Evolutionary conservation across 2,888 invertebrate genomes (phyloP).

Genomic region (Cephus runcator): DNA sequence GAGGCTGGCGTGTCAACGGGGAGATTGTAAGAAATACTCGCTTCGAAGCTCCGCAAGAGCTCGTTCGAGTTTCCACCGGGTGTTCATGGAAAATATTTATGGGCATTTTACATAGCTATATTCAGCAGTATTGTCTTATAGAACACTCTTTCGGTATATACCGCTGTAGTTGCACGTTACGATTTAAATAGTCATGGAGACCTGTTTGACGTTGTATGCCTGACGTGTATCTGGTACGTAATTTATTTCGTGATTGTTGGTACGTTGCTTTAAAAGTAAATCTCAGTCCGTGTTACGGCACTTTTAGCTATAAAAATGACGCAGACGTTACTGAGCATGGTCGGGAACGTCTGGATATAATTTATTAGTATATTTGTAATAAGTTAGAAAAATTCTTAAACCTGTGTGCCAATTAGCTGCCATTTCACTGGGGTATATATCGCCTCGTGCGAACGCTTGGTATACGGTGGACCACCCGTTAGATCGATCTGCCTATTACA

Average conservation of each 20-base stretch:
- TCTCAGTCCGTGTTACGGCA: not conserved
- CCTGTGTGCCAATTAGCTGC: not conserved
- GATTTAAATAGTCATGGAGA: not conserved
- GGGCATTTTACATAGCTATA: not conserved
- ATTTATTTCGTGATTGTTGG: not conserved
- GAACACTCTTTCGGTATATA: not conserved
- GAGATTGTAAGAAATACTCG: slow-evolving; percentile 1
- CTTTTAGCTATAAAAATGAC: not conserved
- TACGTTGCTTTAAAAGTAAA: not conserved
- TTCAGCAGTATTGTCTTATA: not conserved
- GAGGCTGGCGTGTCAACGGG: slow-evolving; percentile 3
- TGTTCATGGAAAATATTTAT: not conserved
- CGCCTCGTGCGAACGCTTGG: not conserved
- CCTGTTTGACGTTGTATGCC: not conserved
- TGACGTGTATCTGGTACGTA: not conserved
- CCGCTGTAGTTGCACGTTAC: not conserved
- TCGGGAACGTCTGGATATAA: not conserved
- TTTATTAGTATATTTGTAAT: not conserved
- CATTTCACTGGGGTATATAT: not conserved
- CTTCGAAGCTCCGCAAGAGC: not conserved
- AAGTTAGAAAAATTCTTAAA: not conserved
- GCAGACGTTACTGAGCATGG: not conserved
- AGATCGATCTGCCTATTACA: not conserved
- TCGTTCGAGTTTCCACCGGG: not conserved
- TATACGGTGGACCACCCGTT: not conserved